Percentiles rank a stretch among this genome's conserved stretches.
phyloP scores from a whole-genome alignment of 2,888 invertebrate genomes.

The Synergus laeviventris region DNA sequence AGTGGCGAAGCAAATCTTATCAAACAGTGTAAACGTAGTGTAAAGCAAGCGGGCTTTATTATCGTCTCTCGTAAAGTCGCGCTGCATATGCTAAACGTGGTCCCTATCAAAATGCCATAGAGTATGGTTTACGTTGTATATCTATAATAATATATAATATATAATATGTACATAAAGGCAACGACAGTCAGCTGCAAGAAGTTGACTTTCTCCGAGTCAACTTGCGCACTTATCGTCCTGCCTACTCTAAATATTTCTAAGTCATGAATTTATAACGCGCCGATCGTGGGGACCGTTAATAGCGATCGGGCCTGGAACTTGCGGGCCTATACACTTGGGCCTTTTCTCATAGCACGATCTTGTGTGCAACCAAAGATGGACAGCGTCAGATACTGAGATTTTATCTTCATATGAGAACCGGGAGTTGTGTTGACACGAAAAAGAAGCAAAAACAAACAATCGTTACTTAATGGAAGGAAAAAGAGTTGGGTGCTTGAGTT shows the following conservation, averaged over 20 bases:
- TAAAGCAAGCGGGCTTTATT: slow-evolving; percentile 37
- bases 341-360: slow-evolving; percentile 30
- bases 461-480: not conserved
- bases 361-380: slow-evolving; percentile 32
- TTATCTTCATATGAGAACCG: slow-evolving; percentile 23
- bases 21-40: slow-evolving; percentile 33
- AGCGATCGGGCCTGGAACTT: slow-evolving; percentile 47
- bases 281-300: slow-evolving; percentile 42
- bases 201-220: slow-evolving; percentile 57
- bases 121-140: slow-evolving; percentile 5
- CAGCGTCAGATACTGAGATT: slow-evolving; percentile 25
- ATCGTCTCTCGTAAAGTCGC: slow-evolving; percentile 41
- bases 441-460: slow-evolving; percentile 1
- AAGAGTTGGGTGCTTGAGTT: not conserved
- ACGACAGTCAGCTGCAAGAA: slow-evolving; percentile 38
- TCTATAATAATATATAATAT: slow-evolving; percentile 17
- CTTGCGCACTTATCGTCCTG: slow-evolving; percentile 59
- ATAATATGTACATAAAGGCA: slow-evolving; percentile 25
- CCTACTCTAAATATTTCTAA: slow-evolving; percentile 69
- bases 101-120: slow-evolving; percentile 28
- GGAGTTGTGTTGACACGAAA: not conserved
- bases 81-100: slow-evolving; percentile 36
- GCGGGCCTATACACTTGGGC: not conserved
- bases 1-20: slow-evolving; percentile 41
- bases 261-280: slow-evolving; percentile 65